A percentile compares a stretch with the other conserved stretches of the same genome.
Conservation (phyloP, 2,888 invertebrate species). For the Cheilosia vernalis region DNA sequence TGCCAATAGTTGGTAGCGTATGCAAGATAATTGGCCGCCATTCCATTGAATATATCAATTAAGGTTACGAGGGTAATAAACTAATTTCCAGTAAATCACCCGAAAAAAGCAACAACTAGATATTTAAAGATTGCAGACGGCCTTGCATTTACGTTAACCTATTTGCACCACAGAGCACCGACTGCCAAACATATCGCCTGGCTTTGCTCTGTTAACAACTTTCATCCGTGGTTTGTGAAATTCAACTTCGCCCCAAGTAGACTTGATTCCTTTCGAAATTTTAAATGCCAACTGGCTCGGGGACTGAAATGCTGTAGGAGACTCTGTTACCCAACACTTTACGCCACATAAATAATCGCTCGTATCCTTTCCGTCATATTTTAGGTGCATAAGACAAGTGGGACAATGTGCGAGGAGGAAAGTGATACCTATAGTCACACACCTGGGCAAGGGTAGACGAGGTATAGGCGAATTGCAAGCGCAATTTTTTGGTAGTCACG, state of each 20-base stretch:
- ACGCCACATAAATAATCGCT: background rate
- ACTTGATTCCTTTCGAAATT: background rate
- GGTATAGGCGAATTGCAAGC: background rate
- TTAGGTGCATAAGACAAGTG: background rate
- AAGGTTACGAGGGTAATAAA: background rate
- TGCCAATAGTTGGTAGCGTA: background rate
- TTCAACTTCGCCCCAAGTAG: background rate
- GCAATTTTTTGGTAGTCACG: conserved; percentile 67
- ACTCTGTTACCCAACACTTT: background rate
- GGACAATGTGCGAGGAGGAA: background rate
- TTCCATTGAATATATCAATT: conserved; percentile 4
- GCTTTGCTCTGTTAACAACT: conserved; percentile 2
- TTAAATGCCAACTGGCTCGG: background rate
- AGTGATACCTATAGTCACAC: background rate
- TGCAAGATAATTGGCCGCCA: background rate
- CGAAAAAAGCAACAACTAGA: background rate
- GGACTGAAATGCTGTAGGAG: background rate
- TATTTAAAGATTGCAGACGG: background rate
- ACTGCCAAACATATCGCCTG: background rate
- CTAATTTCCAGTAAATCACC: conserved; percentile 9
- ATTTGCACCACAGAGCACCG: conserved; percentile 1
- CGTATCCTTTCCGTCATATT: conserved; percentile 53
- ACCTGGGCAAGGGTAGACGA: background rate
- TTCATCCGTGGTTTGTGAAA: conserved; percentile 6
- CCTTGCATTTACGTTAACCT: conserved; percentile 1